Evolutionary conservation across 2,797 vertebrate species (phyloP), one percentile per base, ranked within the genome.

Genomic region (Sitta carolinensis): DNA sequence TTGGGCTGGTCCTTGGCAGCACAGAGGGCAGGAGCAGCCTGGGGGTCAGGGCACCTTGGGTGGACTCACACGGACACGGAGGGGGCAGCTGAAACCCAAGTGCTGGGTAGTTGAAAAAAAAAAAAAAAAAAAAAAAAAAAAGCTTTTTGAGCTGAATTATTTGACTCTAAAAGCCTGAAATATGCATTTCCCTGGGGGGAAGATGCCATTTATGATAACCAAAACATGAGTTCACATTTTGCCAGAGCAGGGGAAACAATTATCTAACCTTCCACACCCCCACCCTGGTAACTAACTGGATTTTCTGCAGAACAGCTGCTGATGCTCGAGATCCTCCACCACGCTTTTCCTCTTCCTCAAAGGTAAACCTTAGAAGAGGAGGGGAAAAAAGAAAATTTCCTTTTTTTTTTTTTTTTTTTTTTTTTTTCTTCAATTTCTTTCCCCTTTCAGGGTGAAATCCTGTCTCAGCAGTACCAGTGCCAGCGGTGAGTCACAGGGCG

Each of bases 141-240:
- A 3, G 5, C 26, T 30, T 7, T 63, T 85, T 64, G 10, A n/a
- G 45, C 29, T 66, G 20, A 15, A 12, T 54, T 77, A 29, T 85
- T 45, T 43, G 20, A 63, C 26, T 5, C 34, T 67, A 38, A 70
- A 93, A 73, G 23, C 55, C 36, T 63, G 30, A 75, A 74, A 29
- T 17, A 5, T 38, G 47, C 64, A 7, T 81, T 97, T 96, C 82
- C 66, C 90, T 72, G 80, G 20, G 89, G 43, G 92, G 90, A 51
- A 96, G 94, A 94, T 96, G 93, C 72, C 89, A 89, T 77, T 90
- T 93, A 5, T 66, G 93, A 95, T 96, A 94, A 97, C 84, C 13
- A 91, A 89, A 89, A 62, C 5, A 34, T 0, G 51, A 95, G 47
- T n/a, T 91, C 40, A 48, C 14, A 0, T 73, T 83, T 89, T 87